These are phyloP conservation scores for Podarcis lilfordi DNA, from an alignment of 2,797 vertebrate species.

Conservation along the genomic window DNA sequence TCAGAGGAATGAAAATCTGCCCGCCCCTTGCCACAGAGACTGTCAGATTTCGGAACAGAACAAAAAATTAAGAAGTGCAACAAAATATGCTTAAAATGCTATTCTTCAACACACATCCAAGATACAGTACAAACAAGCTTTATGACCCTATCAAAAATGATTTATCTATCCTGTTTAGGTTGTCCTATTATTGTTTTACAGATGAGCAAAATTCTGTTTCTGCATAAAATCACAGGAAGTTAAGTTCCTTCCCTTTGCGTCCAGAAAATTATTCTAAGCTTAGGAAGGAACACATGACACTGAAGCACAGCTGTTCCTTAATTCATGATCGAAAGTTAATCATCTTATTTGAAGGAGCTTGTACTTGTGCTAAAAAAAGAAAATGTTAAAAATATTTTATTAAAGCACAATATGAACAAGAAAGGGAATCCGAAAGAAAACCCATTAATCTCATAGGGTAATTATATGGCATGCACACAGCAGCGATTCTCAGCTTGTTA, in stretches of 20 bases:
- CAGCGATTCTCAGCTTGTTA: neutral
- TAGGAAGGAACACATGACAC: neutral
- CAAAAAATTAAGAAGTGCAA: conserved; percentile 42
- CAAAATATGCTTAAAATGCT: conserved; percentile 48
- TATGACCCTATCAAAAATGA: conserved; percentile 48
- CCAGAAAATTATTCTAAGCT: conserved; percentile 29
- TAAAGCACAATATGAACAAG: neutral
- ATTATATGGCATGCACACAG: neutral
- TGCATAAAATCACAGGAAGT: conserved; percentile 38
- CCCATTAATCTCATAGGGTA: neutral
- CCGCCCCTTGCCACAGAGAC: conserved; percentile 41
- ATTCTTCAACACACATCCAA: conserved; percentile 57
- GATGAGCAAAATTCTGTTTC: conserved; percentile 47
- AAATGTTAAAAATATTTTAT: conserved; percentile 31
- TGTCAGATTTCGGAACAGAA: conserved; percentile 15
- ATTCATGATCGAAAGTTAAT: conserved; percentile 48
- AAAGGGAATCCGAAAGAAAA: conserved; percentile 26
- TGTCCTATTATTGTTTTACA: conserved; percentile 22
- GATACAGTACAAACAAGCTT: neutral
- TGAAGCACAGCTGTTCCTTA: conserved; percentile 19
- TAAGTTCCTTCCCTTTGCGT: conserved; percentile 46
- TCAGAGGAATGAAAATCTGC: conserved; percentile 64
- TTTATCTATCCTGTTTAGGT: conserved; percentile 54
- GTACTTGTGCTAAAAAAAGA: conserved; percentile 33
- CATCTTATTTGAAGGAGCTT: neutral